A percentile compares a stretch with the other conserved stretches of the same genome.
Conservation (phyloP, 2,888 invertebrate genomes). For the Eupithecia subfuscata region DNA sequence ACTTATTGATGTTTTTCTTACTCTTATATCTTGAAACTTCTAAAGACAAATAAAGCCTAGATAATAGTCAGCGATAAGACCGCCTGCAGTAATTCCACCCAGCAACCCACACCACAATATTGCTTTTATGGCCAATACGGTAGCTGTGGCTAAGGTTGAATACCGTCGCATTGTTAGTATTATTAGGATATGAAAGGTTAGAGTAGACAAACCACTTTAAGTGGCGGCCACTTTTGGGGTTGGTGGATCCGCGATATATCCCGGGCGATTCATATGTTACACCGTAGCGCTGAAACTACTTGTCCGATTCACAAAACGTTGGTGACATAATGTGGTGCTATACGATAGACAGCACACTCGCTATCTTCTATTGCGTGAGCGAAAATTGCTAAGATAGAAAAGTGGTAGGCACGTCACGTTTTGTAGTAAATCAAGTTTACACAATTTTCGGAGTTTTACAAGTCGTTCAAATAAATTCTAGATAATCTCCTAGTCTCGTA, state of each 20-base stretch:
- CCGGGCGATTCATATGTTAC: too few relatives aligned
- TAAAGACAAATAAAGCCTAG: neutral
- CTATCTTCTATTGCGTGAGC: too few relatives aligned
- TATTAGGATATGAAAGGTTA: neutral
- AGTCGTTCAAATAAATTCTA: neutral
- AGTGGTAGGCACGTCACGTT: too few relatives aligned
- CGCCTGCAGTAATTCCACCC: neutral
- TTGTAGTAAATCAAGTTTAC: too few relatives aligned
- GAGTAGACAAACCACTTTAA: neutral
- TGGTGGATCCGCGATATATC: too few relatives aligned
- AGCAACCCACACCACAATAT: neutral
- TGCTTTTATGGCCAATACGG: neutral
- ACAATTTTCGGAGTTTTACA: neutral
- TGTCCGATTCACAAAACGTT: too few relatives aligned
- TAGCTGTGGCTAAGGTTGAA: neutral
- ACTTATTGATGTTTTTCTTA: neutral
- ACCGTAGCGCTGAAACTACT: too few relatives aligned
- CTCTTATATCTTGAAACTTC: neutral
- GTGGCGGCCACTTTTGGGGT: neutral
- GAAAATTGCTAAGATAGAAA: too few relatives aligned
- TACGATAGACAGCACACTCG: too few relatives aligned
- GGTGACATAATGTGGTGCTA: too few relatives aligned
- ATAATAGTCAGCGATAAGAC: constrained; percentile 4
- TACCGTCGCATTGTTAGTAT: neutral
- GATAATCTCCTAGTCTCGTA: too few relatives aligned